Evolutionary conservation across 1,140 invertebrate species (phyloP).

Genomic region (Philopotamus ludificatus): DNA sequence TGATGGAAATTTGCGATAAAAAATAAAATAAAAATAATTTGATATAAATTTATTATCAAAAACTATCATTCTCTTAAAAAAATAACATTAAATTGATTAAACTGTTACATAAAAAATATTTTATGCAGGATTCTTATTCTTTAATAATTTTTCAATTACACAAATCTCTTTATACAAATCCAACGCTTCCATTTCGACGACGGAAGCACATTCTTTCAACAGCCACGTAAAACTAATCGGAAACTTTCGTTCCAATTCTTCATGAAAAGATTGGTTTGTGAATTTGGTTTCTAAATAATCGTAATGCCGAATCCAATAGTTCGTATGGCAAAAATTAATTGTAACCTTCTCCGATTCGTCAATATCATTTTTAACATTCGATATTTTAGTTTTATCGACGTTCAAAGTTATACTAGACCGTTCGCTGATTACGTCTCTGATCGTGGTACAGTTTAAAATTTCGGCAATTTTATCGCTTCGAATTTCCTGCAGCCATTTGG

Average conservation of each 20-base stretch:
- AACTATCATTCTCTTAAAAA: no score
- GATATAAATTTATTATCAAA: no score
- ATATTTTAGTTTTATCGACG: constrained; percentile 16
- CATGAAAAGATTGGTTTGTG: constrained; percentile 37
- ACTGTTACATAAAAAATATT: no score
- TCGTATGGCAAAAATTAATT: constrained; percentile 44
- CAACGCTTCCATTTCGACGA: constrained; percentile 48
- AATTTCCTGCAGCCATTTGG: background rate
- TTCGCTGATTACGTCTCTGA: background rate
- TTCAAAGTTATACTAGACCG: constrained; percentile 1
- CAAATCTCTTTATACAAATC: constrained; percentile 54
- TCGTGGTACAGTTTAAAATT: no score
- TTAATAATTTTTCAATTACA: constrained; percentile 42
- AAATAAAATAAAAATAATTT: no score
- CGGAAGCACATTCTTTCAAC: constrained; percentile 53
- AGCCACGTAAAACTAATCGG: constrained; percentile 57
- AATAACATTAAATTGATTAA: no score
- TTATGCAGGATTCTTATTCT: no score
- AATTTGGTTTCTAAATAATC: constrained; percentile 36
- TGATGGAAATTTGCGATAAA: no score
- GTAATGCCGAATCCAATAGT: constrained; percentile 45
- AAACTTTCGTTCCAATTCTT: constrained; percentile 48
- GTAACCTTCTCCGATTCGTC: constrained; percentile 4
- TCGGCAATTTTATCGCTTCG: background rate
- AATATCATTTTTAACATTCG: background rate